Conservation (phyloP, 2,113 vertebrate species). For the Chloropsis cyanopogon region DNA sequence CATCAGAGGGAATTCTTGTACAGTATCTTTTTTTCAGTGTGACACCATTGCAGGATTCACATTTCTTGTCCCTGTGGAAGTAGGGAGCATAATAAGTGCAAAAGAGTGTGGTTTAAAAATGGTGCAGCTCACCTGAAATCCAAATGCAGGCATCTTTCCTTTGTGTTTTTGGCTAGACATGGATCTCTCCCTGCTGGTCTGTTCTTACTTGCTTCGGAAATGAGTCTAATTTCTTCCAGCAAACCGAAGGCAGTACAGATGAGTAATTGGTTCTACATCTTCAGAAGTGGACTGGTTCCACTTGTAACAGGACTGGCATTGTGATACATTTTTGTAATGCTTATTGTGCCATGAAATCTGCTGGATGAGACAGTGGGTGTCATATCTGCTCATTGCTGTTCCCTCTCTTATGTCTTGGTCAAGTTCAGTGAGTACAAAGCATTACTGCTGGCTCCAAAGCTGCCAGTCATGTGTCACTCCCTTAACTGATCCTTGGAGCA, state of each 20-base stretch:
- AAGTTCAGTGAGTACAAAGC: neutral
- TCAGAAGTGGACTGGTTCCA: neutral
- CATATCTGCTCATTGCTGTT: neutral
- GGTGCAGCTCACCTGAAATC: neutral
- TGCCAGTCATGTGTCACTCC: neutral
- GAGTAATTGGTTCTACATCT: neutral
- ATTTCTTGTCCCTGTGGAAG: neutral
- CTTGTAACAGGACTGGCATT: neutral
- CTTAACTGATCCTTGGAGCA: neutral
- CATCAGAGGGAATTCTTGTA: neutral
- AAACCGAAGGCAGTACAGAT: neutral
- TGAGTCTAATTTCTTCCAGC: neutral
- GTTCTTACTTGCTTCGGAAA: neutral
- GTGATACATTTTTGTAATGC: neutral
- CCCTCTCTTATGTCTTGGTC: neutral
- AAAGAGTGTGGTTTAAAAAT: neutral
- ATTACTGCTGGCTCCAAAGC: neutral
- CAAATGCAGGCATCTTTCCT: neutral
- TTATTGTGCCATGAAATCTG: neutral
- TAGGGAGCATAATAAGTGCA: neutral
- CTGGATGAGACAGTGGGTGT: neutral
- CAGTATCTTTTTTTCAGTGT: neutral
- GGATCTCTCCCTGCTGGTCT: neutral
- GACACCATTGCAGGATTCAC: neutral
- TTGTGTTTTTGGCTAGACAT: neutral